Base-by-base conservation (phyloP, 2,888 invertebrate genomes). In the Tinea trinotella region DNA sequence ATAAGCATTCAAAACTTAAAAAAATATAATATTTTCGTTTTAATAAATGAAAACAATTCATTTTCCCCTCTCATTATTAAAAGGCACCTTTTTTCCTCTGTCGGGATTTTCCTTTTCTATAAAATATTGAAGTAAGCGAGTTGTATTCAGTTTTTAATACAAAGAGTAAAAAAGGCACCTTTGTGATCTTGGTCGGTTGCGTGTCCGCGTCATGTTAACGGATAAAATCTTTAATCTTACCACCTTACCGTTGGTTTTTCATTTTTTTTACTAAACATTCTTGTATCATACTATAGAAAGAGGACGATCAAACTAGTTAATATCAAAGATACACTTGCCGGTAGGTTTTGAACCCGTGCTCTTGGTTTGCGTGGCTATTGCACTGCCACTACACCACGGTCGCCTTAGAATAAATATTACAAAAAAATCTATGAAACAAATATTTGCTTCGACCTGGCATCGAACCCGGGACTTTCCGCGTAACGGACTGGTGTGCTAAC, bases 141-240 rank as follows among this genome's bases (percentile, higher is more conserved):
- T 12, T 48, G 48, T 48, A 48, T 48, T 48, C 48, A 48, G 48
- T 48, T 48, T n/a, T 19, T 17, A 17, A 50, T 18, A 50, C 24
- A 24, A 13, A 18, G 22, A 12, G 18, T 5, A 6, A 50, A 50
- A 50, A 50, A 24, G 50, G 24, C 24, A 50, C 50, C 24, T 50
- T 50, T 50, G 50, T 50, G 50, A n/a, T 40, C 40, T 40, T 40
- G 19, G 15, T n/a, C 22, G 2, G 50, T 50, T 50, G 50, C 50
- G 50, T 50, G 50, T 12, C 24, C 50, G 46, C 24, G 22, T 24
- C 12, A 20, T 10, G 24, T 15, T 18, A 12, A 57, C 70, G 65
- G 84, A 84, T 84, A 84, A 60, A 62, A 84, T 84, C 84, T 84
- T 81, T 77, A 84, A 84, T 84, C 81, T 79, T 84, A 82, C 78